These are phyloP conservation scores for Temnopleurus reevesii DNA, from an alignment of 53 echinoderm and acorn worm genomes.

Conservation along the genomic window DNA sequence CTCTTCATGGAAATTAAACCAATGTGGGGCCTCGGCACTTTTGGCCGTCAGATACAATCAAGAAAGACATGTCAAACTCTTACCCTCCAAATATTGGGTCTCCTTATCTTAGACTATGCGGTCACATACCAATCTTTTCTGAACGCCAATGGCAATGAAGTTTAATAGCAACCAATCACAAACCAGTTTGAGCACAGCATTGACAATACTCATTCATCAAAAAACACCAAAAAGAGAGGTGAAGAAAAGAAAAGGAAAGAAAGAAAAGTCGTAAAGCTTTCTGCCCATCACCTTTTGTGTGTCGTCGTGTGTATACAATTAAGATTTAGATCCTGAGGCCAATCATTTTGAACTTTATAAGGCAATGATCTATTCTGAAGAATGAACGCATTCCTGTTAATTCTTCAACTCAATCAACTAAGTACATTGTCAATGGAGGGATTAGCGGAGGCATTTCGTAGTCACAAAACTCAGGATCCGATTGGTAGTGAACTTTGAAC, in stretches of 20 bases:
- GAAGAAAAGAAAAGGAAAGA: background rate
- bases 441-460: too few species aligned
- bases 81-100: background rate
- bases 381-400: too few species aligned
- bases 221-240: background rate
- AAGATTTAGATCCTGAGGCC: too few species aligned
- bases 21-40: background rate
- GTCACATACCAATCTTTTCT: background rate
- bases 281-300: too few species aligned
- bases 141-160: background rate
- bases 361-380: too few species aligned
- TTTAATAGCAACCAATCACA: background rate
- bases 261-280: background rate
- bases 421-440: too few species aligned
- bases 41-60: background rate
- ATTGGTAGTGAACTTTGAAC: too few species aligned
- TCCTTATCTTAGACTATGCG: background rate
- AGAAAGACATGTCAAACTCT: background rate
- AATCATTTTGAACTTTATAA: too few species aligned
- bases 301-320: background rate
- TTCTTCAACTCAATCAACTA: too few species aligned
- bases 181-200: background rate
- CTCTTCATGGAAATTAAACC: too few species aligned
- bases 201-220: constrained; percentile 22
- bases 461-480: too few species aligned